Evolutionary conservation across 2,888 invertebrate species (phyloP), one percentile per base, ranked within the genome.

Genomic region (Drosophila paramelanica): DNA sequence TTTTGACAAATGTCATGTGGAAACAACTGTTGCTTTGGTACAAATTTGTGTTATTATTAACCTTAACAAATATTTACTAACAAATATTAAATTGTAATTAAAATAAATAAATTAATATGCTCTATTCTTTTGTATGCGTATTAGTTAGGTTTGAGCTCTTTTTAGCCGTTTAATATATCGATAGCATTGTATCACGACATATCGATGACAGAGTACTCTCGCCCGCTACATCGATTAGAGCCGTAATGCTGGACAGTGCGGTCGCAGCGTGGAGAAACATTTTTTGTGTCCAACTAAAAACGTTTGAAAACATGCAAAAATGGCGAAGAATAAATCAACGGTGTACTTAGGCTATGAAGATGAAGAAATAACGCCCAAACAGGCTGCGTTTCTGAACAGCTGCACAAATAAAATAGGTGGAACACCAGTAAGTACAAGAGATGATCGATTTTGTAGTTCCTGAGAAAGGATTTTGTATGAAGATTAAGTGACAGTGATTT

Each of bases 371-470:
- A 93, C 93, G 64, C 96, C 96, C 46, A 96, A 96, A 92, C 94
- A 95, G 91, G 94, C 94, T 80, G 93, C 93, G 13, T 91, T 94
- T 61, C 92, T 96, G 36, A 95, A 95, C 91, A 96, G 95, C 90
- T 94, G 94, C 36, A 94, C 95, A 33, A 97, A 97, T 92, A 97
- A 97, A 95, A 95, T 97, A 73, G 97, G 97, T 79, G 97, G 97
- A 73, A 93, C 93, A 78, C 95, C 96, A 69, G 96, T 96, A 93
- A 94, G 95, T 94, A 59, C 4, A 47, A 27, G 36, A 33, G 20
- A 10, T 23, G 14, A 13, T 41, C 45, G 43, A 20, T 56, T 7
- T 43, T 58, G 17, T 11, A n/a, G 31, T 41, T 62, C 50, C 45
- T 53, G 38, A 55, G 39, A 36, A 57, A 33, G 59, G 56, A 65